Base-by-base conservation (phyloP, 2,113 vertebrate species). In the Beaufortia kweichowensis region DNA sequence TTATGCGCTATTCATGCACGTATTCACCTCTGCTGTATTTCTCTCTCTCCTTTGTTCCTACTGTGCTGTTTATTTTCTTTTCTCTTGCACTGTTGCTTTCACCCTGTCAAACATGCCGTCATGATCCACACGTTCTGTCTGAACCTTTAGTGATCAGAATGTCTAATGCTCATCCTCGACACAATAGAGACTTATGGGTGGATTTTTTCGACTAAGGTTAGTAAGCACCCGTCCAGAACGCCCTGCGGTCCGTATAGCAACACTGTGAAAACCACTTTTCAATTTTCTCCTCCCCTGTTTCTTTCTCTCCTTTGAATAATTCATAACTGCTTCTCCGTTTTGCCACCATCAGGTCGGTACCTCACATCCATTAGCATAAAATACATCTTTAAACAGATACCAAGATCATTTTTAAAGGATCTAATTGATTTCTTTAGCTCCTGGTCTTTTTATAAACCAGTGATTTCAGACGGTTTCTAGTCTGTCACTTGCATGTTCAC, bases 251-350 rank as follows among this genome's bases (percentile, higher is more conserved):
- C 28, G n/a, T n/a, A 15, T 53, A 23, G 35, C 62, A 65, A 65
- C 12, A 26, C 7, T 23, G 5, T 39, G 24, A 11, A 28, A 67
- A 67, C 8, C 48, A 50, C 35, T 56, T 6, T 59, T 46, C 9
- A 21, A 23, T 29, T 26, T 43, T 61, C 35, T 48, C 39, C 14
- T 72, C 48, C 70, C 17, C 35, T 3, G 31, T 43, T 8, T 63
- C 15, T 24, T 56, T 65, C 61, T 66, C 60, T 12, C 21, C 33
- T 39, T 81, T 88, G 83, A 89, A 87, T 89, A 84, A 89, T 89
- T 84, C 82, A 88, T 84, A 0, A 43, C 59, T 17, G 66, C 81
- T 80, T 71, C 83, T 43, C 59, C 65, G 14, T 80, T 70, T 82
- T 70, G 78, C 82, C 75, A 24, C 57, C 2, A 81, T 68, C 76